Evolutionary conservation across 37 sponge, comb jelly and placozoan species (phyloP), one percentile per base, ranked within the genome.

Genomic region (Tethya wilhelma): DNA sequence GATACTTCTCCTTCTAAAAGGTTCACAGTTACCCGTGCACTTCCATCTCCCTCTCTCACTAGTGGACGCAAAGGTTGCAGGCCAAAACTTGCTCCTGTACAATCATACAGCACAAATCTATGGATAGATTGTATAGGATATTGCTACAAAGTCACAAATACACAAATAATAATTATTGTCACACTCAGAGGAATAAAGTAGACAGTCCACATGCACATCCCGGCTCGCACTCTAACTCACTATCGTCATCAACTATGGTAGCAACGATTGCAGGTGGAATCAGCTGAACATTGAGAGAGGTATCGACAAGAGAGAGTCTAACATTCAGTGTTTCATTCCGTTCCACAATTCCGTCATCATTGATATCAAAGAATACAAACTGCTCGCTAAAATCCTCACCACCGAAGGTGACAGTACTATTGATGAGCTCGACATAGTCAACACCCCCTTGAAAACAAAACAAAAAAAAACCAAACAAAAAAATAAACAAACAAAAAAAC

Each of bases 11-110:
- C 75, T 39, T 33, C 41, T 17, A 58, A 37, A 8, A 73, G 23
- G 19, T 14, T 59, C 38, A 75, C 11, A 6, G 1, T 25, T 17
- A 75, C 23, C 17, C 75, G 53, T 23, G 75, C 75, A 59, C 59
- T 59, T 25, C 59, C 75, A 39, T 2, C 75, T 53, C 75, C 75
- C 59, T 75, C 75, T 4, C 40, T 38, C 6, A 75, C 59, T 11
- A 59, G 1, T 2, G 23, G n/a, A 38, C 31, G 22, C 6, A 30
- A n/a, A 4, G 43, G 43, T n/a, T 20, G 1, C n/a, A 75, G 40
- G 23, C n/a, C 75, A 75, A 59, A 17, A 25, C 7, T 26, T 25
- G 28, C 28, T 8, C 14, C 53, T 49, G 53, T 14, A 14, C 14
- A 14, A 14, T 49, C 14, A 19, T 9, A 19, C 14, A 19, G 53